These are phyloP conservation scores for Drosophila ambigua DNA, from an alignment of 1,140 invertebrate genomes.

Conservation along the genomic window DNA sequence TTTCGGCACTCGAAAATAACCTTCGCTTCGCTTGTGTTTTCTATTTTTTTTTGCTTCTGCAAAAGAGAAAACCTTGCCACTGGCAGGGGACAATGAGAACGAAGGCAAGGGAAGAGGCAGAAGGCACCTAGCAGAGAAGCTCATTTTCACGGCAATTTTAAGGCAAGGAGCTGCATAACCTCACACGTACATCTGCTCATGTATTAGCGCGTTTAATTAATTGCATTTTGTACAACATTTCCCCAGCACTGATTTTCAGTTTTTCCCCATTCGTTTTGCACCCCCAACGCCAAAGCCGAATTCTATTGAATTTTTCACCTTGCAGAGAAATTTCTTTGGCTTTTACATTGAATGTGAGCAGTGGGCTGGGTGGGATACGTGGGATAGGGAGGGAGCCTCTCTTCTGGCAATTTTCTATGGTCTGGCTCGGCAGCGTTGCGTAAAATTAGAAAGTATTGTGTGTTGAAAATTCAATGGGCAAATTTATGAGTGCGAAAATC, in stretches of 20 bases:
- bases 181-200: constrained; percentile 14
- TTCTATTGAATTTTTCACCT: constrained; percentile 17
- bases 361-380: too few species aligned
- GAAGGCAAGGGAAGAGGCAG: constrained; percentile 13
- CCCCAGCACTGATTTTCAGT: constrained; percentile 21
- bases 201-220: constrained; percentile 71
- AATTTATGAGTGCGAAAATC: constrained; percentile 66
- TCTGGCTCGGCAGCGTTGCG: constrained; percentile 50
- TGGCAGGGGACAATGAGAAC: constrained; percentile 49
- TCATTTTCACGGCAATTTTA: constrained; percentile 66
- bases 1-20: too few species aligned
- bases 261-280: constrained; percentile 17
- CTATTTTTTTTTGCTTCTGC: constrained; percentile 29
- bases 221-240: constrained; percentile 69
- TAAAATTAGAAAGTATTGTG: constrained; percentile 76
- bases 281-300: too few species aligned
- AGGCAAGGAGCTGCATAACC: not conserved
- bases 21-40: too few species aligned
- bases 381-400: too few species aligned
- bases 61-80: constrained; percentile 42
- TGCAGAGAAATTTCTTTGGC: constrained; percentile 19
- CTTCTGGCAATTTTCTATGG: constrained; percentile 28
- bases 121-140: constrained; percentile 7
- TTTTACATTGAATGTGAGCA: constrained; percentile 18
- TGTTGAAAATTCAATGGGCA: constrained; percentile 48